Evolutionary conservation across 2,888 invertebrate species (phyloP).

Genomic region (Caenorhabditis zanzibari): DNA sequence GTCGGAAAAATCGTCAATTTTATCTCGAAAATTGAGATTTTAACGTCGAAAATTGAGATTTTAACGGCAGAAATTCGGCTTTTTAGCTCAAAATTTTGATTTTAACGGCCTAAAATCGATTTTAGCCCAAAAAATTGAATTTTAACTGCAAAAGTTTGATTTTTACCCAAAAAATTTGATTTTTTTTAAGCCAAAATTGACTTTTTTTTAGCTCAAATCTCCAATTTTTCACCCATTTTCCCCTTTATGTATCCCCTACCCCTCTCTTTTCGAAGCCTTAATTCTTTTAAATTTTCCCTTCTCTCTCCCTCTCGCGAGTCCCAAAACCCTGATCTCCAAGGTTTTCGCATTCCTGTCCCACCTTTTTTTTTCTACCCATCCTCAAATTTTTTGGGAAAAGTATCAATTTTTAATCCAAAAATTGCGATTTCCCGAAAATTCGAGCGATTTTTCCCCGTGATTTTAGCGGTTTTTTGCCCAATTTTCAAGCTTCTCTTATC

Average conservation of each 20-base stretch:
- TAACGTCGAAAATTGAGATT: too few species aligned
- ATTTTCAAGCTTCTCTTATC: constrained; percentile 1
- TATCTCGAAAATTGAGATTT: too few species aligned
- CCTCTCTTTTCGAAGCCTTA: constrained; percentile 51
- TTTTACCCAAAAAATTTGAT: not conserved
- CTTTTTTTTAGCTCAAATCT: not conserved
- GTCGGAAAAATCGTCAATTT: too few species aligned
- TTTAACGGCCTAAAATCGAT: not conserved
- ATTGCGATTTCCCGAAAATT: constrained; percentile 44
- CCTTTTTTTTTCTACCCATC: not conserved
- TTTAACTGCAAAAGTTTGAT: not conserved
- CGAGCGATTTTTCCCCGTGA: constrained; percentile 16
- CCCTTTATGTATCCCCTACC: not conserved
- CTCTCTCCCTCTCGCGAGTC: constrained; percentile 31
- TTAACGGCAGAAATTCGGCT: not conserved
- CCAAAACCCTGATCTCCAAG: constrained; percentile 53
- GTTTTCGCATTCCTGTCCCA: constrained; percentile 56
- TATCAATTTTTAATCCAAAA: not conserved
- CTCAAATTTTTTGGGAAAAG: constrained; percentile 9
- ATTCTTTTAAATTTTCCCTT: constrained; percentile 46
- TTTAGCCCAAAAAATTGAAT: not conserved
- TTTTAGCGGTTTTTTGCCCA: constrained; percentile 56
- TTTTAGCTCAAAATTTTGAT: too few species aligned
- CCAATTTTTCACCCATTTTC: not conserved
- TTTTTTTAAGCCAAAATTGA: too few species aligned